phyloP scores from a whole-genome alignment of 2,888 invertebrate genomes.

The Biston betularia region DNA sequence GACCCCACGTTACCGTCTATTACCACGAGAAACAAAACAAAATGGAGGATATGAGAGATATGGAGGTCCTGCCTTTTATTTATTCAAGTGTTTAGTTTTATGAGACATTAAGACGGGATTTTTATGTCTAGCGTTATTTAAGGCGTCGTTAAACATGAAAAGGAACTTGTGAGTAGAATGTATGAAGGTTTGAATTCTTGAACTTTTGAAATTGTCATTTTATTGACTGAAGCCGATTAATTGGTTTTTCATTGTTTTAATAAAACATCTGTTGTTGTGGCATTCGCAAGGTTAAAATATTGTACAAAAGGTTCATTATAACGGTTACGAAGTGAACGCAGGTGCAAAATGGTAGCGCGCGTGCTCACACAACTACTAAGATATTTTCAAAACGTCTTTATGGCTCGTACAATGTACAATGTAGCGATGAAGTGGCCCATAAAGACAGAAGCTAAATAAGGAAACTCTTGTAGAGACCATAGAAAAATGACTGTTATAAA shows the following conservation, averaged over 20 bases:
- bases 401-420: conserved; percentile 16
- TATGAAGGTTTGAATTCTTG: conserved; percentile 26
- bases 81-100: conserved; percentile 71
- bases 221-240: conserved; percentile 27
- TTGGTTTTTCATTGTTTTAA: conserved; percentile 47
- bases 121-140: conserved; percentile 67
- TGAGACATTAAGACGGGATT: conserved; percentile 64
- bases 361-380: conserved; percentile 30
- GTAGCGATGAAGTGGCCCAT: conserved; percentile 20
- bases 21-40: conserved; percentile 50
- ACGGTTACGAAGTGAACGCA: conserved; percentile 32
- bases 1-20: conserved; percentile 38
- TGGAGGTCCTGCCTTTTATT: conserved; percentile 57
- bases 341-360: conserved; percentile 41
- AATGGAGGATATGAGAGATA: conserved; percentile 48
- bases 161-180: conserved; percentile 55
- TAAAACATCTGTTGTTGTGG: conserved; percentile 51
- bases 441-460: conserved; percentile 36
- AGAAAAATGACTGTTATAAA: conserved; percentile 59
- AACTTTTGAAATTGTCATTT: conserved; percentile 7
- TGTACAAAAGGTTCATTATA: conserved; percentile 41
- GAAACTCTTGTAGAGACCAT: conserved; percentile 34
- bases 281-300: conserved; percentile 44
- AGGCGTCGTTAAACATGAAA: conserved; percentile 66
- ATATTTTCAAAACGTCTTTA: conserved; percentile 32